These are phyloP conservation scores for Acomys russatus DNA, from an alignment of 2,797 vertebrate genomes.

Conservation along the genomic window DNA sequence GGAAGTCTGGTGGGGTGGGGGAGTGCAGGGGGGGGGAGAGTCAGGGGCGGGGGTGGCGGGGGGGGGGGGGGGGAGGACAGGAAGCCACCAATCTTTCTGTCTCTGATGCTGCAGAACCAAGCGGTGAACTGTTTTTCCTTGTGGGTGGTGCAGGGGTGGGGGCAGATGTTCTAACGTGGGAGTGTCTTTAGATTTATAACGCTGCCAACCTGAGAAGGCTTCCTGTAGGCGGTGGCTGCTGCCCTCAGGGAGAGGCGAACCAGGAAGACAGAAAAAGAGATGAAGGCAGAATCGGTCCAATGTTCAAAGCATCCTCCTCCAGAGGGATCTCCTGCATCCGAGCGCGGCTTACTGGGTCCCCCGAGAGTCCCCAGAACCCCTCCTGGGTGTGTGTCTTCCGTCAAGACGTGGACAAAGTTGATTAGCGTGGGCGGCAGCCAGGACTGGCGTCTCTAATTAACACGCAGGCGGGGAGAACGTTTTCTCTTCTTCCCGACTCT, in stretches of 20 bases:
- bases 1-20: not conserved
- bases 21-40: no score
- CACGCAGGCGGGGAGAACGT: constrained; percentile 84
- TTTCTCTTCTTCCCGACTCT: constrained; percentile 77
- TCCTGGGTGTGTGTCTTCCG: constrained; percentile 61
- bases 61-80: not conserved
- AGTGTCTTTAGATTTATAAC: not conserved
- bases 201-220: constrained; percentile 54
- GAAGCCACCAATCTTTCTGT: not conserved
- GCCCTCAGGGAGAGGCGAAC: not conserved
- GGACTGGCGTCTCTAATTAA: constrained; percentile 85
- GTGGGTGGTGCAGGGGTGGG: not conserved
- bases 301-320: not conserved
- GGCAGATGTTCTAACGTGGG: not conserved
- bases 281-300: fast-evolving
- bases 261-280: not conserved
- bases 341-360: constrained; percentile 40
- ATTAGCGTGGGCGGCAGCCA: constrained; percentile 72
- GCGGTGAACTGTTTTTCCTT: not conserved
- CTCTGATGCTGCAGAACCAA: not conserved
- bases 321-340: constrained; percentile 30
- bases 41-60: no score
- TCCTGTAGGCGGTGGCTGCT: constrained; percentile 48
- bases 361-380: constrained; percentile 62
- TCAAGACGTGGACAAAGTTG: constrained; percentile 48